These are phyloP conservation scores for Nomada ruficornis DNA, from an alignment of 2,888 invertebrate species.

Conservation along the genomic window DNA sequence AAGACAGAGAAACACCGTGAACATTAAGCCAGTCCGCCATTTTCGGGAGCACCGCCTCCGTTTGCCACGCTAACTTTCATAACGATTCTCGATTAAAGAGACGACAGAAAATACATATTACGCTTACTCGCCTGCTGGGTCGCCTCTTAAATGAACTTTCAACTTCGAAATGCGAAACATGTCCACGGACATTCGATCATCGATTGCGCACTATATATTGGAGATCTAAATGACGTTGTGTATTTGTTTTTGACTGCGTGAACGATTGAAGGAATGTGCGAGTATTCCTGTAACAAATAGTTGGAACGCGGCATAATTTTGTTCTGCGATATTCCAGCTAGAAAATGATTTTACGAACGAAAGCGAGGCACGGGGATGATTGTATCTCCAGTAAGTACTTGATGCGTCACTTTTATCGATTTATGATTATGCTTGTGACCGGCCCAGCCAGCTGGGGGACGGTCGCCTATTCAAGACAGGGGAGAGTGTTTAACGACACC, in stretches of 20 bases:
- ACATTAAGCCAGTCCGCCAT: constrained; percentile 50
- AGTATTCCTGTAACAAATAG: background rate
- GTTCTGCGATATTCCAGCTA: constrained; percentile 7
- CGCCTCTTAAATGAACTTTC: background rate
- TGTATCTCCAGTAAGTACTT: constrained; percentile 46
- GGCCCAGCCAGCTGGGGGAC: constrained; percentile 20
- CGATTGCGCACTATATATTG: too few species aligned
- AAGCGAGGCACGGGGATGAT: constrained; percentile 34
- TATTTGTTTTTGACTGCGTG: too few species aligned
- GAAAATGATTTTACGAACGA: background rate
- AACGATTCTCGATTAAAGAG: constrained; percentile 54
- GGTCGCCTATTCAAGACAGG: constrained; percentile 16
- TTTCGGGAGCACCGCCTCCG: constrained; percentile 33
- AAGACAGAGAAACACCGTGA: background rate
- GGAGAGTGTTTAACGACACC: constrained; percentile 7
- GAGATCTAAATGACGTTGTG: too few species aligned
- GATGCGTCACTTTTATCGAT: constrained; percentile 70
- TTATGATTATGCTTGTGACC: constrained; percentile 68
- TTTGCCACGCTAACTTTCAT: constrained; percentile 16
- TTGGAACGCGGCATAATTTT: too few species aligned
- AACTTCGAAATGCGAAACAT: too few species aligned
- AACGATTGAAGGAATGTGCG: too few species aligned
- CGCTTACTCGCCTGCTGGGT: background rate
- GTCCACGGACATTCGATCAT: background rate
- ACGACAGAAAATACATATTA: background rate